phyloP scores from a whole-genome alignment of 1,140 invertebrate genomes.

The Pseudomyrmex concolor region DNA sequence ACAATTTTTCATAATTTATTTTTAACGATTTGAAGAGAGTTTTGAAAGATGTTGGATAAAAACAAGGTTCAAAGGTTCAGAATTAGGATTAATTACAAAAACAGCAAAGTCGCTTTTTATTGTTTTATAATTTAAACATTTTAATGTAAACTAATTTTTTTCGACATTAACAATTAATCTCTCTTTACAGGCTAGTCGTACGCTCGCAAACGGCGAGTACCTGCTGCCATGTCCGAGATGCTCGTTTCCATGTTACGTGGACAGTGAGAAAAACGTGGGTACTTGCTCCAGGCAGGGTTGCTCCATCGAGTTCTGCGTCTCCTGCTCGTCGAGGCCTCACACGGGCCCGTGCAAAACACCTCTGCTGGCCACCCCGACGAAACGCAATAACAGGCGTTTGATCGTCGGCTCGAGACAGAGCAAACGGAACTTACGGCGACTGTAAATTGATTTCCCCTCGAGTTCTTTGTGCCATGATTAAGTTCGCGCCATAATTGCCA shows the following conservation, averaged over 20 bases:
- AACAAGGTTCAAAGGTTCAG: too few relatives aligned
- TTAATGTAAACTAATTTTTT: background rate
- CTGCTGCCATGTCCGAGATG: constrained; percentile 81
- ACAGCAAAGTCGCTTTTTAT: too few relatives aligned
- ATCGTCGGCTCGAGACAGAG: constrained; percentile 81
- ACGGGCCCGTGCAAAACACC: constrained; percentile 81
- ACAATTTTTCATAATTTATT: too few relatives aligned
- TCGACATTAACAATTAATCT: background rate
- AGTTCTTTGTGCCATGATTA: constrained; percentile 68
- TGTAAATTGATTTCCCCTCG: constrained; percentile 53
- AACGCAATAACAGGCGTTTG: constrained; percentile 77
- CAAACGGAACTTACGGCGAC: constrained; percentile 81
- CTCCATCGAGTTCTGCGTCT: constrained; percentile 80
- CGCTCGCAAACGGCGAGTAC: constrained; percentile 78
- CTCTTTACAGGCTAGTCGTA: constrained; percentile 81
- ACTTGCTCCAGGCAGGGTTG: constrained; percentile 81
- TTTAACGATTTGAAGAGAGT: too few relatives aligned
- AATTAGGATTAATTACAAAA: too few relatives aligned
- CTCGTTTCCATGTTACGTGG: constrained; percentile 81
- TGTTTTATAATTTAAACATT: too few relatives aligned
- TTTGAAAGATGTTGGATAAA: too few relatives aligned
- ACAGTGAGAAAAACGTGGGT: constrained; percentile 79
- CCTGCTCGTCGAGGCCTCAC: constrained; percentile 80
- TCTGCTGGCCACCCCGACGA: constrained; percentile 82
- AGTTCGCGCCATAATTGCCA: constrained; percentile 75